Conservation (phyloP, 2,113 vertebrate genomes). For the Spermophilus dauricus region DNA sequence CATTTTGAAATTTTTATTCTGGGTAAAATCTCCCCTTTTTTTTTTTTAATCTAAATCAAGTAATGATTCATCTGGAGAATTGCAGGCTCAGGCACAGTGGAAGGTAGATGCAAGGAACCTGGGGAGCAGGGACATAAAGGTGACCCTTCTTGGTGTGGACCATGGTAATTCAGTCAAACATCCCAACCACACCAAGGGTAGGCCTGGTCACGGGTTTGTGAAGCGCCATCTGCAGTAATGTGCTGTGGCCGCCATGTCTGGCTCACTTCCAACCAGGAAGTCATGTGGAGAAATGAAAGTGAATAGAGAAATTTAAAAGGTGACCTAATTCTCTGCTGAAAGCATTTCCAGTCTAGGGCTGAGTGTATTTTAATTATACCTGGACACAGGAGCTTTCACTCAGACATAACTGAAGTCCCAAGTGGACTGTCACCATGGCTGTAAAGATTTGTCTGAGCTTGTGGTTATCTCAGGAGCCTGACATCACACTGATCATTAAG, state of each 20-base stretch:
- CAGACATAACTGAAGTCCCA: constrained; percentile 28
- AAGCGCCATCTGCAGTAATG: not conserved
- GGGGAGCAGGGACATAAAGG: not conserved
- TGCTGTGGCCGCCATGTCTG: not conserved
- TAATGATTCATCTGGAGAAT: not conserved
- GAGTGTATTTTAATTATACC: constrained; percentile 71
- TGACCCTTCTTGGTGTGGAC: not conserved
- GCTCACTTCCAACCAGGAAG: constrained; percentile 1
- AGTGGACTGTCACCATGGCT: constrained; percentile 28
- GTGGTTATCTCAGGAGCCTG: constrained; percentile 75
- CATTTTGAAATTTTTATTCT: constrained; percentile 38
- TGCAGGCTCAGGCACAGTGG: not conserved
- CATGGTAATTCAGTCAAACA: not conserved
- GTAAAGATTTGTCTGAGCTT: constrained; percentile 69
- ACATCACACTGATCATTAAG: constrained; percentile 80
- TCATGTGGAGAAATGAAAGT: constrained; percentile 50
- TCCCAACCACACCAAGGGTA: not conserved
- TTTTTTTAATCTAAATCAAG: constrained; percentile 37
- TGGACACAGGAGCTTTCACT: constrained; percentile 31
- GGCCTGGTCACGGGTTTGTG: not conserved
- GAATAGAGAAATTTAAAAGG: constrained; percentile 42
- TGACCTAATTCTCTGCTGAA: constrained; percentile 60
- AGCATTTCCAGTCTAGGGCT: constrained; percentile 51
- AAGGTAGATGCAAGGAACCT: not conserved
- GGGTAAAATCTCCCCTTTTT: not conserved